phyloP scores from a whole-genome alignment of 2,113 vertebrate genomes.

The Cynopterus brachyotis region DNA sequence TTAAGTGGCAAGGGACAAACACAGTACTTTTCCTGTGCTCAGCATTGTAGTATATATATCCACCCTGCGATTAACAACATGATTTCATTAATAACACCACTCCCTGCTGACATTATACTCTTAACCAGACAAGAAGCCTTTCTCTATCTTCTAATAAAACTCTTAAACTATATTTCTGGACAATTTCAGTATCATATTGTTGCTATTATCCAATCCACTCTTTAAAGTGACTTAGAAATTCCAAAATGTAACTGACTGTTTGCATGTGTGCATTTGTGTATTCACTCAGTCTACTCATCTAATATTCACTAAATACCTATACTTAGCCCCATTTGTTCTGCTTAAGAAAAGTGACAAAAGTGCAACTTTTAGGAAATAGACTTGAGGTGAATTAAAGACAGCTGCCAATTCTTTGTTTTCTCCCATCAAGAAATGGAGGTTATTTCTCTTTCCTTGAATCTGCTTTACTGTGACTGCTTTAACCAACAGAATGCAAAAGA shows the following conservation, averaged over 20 bases:
- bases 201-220: background rate
- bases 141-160: background rate
- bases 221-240: background rate
- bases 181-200: background rate
- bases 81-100: constrained; percentile 18
- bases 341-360: background rate
- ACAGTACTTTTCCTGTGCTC: background rate
- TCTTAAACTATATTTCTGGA: background rate
- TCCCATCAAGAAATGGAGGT: background rate
- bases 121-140: background rate
- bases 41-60: background rate
- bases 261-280: background rate
- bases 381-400: background rate
- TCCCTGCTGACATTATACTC: background rate
- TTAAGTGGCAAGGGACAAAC: background rate
- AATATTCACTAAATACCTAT: background rate
- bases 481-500: background rate
- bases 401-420: background rate
- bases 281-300: background rate
- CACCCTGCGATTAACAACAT: background rate
- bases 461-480: background rate
- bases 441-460: background rate
- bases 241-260: background rate
- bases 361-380: background rate
- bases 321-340: background rate